phyloP scores from a whole-genome alignment of 2,888 invertebrate genomes.

The Cyaniris semiargus region DNA sequence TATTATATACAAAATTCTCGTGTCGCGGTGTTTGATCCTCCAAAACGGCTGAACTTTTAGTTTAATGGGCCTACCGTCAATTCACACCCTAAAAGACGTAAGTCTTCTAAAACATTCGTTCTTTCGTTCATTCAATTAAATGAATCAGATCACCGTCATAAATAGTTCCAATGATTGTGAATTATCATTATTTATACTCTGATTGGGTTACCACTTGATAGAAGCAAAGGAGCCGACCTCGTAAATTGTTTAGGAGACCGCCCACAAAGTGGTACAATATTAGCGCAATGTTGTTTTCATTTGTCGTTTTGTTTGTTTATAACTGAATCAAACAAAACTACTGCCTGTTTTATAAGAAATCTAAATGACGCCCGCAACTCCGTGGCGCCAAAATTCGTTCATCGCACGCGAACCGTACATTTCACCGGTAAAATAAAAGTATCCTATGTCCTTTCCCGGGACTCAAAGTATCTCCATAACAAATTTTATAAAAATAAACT shows the following conservation, averaged over 20 bases:
- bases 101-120: not conserved
- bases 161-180: slow-evolving; percentile 41
- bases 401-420: too few relatives aligned
- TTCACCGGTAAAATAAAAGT: too few relatives aligned
- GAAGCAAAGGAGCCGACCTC: slow-evolving; percentile 41
- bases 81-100: not conserved
- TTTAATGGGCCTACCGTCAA: not conserved
- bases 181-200: slow-evolving; percentile 68
- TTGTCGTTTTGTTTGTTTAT: not conserved
- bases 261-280: not conserved
- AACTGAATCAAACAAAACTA: not conserved
- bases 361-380: too few relatives aligned
- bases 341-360: not conserved
- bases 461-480: too few relatives aligned
- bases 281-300: slow-evolving; percentile 3
- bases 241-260: slow-evolving; percentile 6
- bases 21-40: too few relatives aligned
- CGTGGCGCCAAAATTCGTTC: too few relatives aligned
- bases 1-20: too few relatives aligned
- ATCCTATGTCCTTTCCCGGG: too few relatives aligned
- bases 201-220: slow-evolving; percentile 55
- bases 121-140: not conserved
- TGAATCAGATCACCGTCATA: slow-evolving; percentile 29
- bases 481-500: too few relatives aligned
- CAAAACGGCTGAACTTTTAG: too few relatives aligned